Base-by-base conservation (phyloP, 2,888 invertebrate species). In the Polylopha cassiicola region DNA sequence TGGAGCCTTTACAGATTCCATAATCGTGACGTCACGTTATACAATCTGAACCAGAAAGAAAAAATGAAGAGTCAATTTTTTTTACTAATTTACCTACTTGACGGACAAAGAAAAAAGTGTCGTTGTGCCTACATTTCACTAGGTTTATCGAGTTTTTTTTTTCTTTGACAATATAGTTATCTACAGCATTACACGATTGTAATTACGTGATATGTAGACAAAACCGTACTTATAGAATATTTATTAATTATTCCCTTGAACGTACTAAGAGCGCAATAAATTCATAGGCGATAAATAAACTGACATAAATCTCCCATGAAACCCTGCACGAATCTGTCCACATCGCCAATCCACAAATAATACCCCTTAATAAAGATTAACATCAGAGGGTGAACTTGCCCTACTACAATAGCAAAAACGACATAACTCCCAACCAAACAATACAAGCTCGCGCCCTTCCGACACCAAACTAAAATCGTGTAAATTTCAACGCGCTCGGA, bases 341-440 rank as follows among this genome's bases (percentile, higher is more conserved):
- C 65, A 71, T 69, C 65, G 64, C 60, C 64, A 61, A 65, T 68
- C 55, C 68, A 63, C 71, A 73, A 69, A 68, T 70, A 73, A 77
- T 70, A 51, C 71, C 75, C 76, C 71, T 67, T 75, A 74, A 76
- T 75, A 78, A 78, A 75, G 78, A 78, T 80, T 75, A 76, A 76
- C 69, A 58, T 58, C 59, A 59, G 29, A 63, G 71, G 72, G 65
- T 50, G 64, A 43, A 47, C 48, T 52, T 51, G 48, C 58, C 64
- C 61, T 58, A 31, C 37, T 17, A 22, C 16, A 13, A 11, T 36
- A 38, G 37, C 29, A 13, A 53, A 58, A 69, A 69, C 4, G 60
- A 23, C 52, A 16, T 51, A 72, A 50, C 33, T 44, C 7, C 7
- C 7, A 24, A 23, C 17, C 34, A 39, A 32, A 24, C n/a, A 20